A percentile compares a stretch with the other conserved stretches of the same genome.
These are phyloP conservation scores for Axea sp. DNA, from an alignment of 2,888 invertebrate species.

Conservation along the genomic window DNA sequence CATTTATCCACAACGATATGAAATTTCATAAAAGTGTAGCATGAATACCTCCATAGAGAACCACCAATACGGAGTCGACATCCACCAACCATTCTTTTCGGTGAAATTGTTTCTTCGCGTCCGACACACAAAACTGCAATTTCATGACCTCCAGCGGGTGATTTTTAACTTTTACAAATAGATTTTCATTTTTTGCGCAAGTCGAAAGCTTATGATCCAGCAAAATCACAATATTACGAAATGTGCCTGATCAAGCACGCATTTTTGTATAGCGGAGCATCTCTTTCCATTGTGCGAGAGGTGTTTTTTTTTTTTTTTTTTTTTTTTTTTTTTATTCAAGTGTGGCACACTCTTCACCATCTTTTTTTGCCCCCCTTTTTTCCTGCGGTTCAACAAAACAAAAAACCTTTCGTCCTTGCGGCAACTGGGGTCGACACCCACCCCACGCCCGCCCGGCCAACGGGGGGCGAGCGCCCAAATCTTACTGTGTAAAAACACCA, in stretches of 20 bases:
- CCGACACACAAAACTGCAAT: constrained; percentile 36
- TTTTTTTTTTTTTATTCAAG: no score
- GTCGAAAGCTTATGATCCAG: constrained; percentile 24
- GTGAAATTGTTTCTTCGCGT: constrained; percentile 35
- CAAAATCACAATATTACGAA: constrained; percentile 22
- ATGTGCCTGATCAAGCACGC: constrained; percentile 30
- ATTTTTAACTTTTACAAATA: constrained; percentile 49
- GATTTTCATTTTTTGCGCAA: constrained; percentile 50
- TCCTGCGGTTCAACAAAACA: no score
- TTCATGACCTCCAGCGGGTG: constrained; percentile 36
- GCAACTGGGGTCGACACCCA: no score
- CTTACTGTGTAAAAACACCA: no score
- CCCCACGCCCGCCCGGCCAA: no score
- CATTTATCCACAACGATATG: constrained; percentile 41
- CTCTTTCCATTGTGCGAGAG: no score
- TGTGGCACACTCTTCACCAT: no score
- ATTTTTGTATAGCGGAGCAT: no score
- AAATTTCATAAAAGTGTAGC: constrained; percentile 52
- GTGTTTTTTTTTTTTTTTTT: no score
- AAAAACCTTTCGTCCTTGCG: no score
- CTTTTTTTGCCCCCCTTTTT: no score
- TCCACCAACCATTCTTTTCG: constrained; percentile 24
- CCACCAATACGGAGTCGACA: constrained; percentile 4
- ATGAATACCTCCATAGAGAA: constrained; percentile 7
- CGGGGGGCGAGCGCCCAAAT: no score